Conservation (phyloP, 2,113 vertebrate species). For the Eleginops maclovinus region DNA sequence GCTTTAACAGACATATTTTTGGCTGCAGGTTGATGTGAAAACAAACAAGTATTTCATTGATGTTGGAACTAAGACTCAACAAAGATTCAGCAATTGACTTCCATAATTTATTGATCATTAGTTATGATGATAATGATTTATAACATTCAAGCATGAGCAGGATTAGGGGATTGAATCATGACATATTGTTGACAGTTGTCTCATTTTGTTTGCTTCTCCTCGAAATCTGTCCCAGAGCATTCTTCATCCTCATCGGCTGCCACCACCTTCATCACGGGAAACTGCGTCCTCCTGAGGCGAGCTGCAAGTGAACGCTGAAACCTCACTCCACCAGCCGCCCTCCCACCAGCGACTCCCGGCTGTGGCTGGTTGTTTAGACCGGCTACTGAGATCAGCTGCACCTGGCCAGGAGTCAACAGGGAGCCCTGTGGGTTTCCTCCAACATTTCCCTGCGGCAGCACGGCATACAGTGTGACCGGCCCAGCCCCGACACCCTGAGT, state of each 20-base stretch:
- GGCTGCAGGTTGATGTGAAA: neutral
- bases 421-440: slow-evolving; percentile 47
- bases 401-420: slow-evolving; percentile 52
- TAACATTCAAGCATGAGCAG: slow-evolving; percentile 16
- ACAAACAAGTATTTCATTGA: neutral
- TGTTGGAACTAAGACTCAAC: slow-evolving; percentile 14
- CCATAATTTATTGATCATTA: slow-evolving; percentile 62
- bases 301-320: slow-evolving; percentile 66
- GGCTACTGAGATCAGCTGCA: slow-evolving; percentile 62
- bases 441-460: slow-evolving; percentile 61
- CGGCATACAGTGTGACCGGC: slow-evolving; percentile 52
- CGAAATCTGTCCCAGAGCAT: slow-evolving; percentile 65
- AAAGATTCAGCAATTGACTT: slow-evolving; percentile 2
- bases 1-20: slow-evolving; percentile 6
- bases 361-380: slow-evolving; percentile 60
- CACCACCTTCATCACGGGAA: slow-evolving; percentile 23
- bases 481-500: slow-evolving; percentile 45
- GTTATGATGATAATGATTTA: slow-evolving; percentile 29
- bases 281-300: slow-evolving; percentile 49
- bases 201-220: slow-evolving; percentile 46
- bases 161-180: slow-evolving; percentile 24
- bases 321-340: slow-evolving; percentile 29
- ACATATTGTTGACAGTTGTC: neutral
- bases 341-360: slow-evolving; percentile 15
- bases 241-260: slow-evolving; percentile 68